Base-by-base conservation (phyloP, 2,888 invertebrate genomes). In the Icerya purchasi region DNA sequence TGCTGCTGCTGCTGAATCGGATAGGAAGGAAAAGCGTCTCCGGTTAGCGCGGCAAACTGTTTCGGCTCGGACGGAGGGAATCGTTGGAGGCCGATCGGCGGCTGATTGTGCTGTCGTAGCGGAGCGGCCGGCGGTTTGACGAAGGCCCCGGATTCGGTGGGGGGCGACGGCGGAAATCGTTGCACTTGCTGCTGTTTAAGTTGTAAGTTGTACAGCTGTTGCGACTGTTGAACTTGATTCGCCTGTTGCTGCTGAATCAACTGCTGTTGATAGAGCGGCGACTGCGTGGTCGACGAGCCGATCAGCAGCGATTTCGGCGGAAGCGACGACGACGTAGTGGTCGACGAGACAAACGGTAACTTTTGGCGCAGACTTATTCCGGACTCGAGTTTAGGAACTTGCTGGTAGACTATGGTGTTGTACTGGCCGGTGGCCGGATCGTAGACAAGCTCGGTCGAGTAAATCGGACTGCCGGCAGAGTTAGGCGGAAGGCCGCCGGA, bases 341-440 rank as follows among this genome's bases (percentile, higher is more conserved):
- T 52, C 5, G 56, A 67, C 5, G 56, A 67, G 66, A 60, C 59
- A 22, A 61, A 62, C 22, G 63, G 63, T 66, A 85, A 78, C 67
- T 82, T 77, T 69, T 84, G 84, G 71, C 80, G 83, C 64, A 85
- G 70, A 65, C 79, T 79, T 67, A 84, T 65, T 61, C 55, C 64
- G 75, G 66, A 22, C 14, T 54, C 25, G 79, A 77, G 53, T 80
- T 80, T 71, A 22, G 86, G 85, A 57, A 86, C 72, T 20, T 80
- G 77, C 71, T 86, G 86, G 74, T 80, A 85, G 52, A 85, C 73
- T 66, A 85, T 83, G 24, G 83, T 84, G 68, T 85, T 82, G 75
- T 86, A 86, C 67, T 82, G 81, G 56, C 86, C 86, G 65, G 82
- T 81, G 36, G 78, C 70, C 21, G 85, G 86, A 70, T 87, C 86